These are phyloP conservation scores for Drosophila diplacantha DNA, from an alignment of 2,888 invertebrate genomes.

Conservation along the genomic window DNA sequence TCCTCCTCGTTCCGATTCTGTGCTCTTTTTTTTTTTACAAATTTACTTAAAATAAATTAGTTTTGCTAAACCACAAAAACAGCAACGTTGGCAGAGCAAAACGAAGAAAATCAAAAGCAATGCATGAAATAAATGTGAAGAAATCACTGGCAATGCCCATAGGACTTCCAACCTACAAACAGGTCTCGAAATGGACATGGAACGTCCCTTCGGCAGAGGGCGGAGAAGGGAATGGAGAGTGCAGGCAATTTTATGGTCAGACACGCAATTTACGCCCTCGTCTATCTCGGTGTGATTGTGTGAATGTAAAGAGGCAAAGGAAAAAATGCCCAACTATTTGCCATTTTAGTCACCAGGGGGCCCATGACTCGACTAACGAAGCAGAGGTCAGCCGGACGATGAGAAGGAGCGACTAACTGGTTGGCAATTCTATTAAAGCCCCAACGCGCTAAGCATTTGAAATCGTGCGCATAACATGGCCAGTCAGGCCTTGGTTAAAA, in stretches of 20 bases:
- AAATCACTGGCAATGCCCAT: constrained; percentile 70
- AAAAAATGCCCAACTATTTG: constrained; percentile 68
- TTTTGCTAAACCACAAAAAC: constrained; percentile 62
- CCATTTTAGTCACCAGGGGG: constrained; percentile 61
- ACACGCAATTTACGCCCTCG: constrained; percentile 65
- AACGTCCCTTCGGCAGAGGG: constrained; percentile 50
- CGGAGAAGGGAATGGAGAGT: constrained; percentile 4
- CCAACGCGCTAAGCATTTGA: constrained; percentile 42
- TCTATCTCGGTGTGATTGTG: constrained; percentile 41
- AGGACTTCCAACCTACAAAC: constrained; percentile 57
- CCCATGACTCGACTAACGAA: constrained; percentile 29
- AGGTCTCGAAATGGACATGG: constrained; percentile 52
- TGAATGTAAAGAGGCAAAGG: constrained; percentile 54
- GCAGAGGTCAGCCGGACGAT: constrained; percentile 16
- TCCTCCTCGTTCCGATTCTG: constrained; percentile 17
- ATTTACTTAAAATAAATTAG: constrained; percentile 70
- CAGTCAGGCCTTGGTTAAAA: constrained; percentile 24
- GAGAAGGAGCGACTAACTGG: constrained; percentile 14
- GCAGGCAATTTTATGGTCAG: constrained; percentile 63
- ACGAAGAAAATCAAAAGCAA: constrained; percentile 44
- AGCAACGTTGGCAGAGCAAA: constrained; percentile 9
- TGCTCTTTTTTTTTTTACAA: constrained; percentile 45
- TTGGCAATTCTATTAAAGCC: constrained; percentile 62
- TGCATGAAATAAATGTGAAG: constrained; percentile 65
- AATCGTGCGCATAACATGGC: constrained; percentile 20